Conservation (phyloP, 2,113 vertebrate species). For the Numenius arquata region DNA sequence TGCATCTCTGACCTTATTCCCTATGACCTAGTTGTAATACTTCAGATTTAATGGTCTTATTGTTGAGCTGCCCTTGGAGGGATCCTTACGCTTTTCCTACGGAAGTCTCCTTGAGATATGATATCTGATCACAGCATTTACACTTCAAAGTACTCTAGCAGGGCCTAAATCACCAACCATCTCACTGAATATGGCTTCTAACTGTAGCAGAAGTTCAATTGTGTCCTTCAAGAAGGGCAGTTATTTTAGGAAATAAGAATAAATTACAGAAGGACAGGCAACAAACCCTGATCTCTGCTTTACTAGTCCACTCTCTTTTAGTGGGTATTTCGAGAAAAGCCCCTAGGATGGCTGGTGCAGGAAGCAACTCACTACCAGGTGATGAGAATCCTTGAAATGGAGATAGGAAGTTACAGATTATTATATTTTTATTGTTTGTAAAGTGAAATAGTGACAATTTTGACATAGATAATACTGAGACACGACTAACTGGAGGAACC, state of each 20-base stretch:
- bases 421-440: background rate
- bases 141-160: background rate
- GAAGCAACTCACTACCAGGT: background rate
- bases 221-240: background rate
- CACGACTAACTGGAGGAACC: background rate
- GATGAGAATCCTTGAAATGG: background rate
- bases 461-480: background rate
- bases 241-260: background rate
- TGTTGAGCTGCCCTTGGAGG: slow-evolving; percentile 44
- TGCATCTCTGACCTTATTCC: slow-evolving; percentile 40
- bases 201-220: background rate
- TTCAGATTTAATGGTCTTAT: slow-evolving; percentile 38
- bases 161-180: background rate
- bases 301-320: background rate
- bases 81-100: background rate
- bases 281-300: background rate
- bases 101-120: background rate
- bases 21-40: background rate
- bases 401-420: background rate
- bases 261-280: background rate
- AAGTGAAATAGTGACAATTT: background rate
- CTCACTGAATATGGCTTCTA: background rate
- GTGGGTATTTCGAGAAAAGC: background rate
- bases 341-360: background rate
- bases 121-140: background rate